Percentiles rank a stretch among this genome's conserved stretches.
Evolutionary conservation across 2,888 invertebrate genomes (phyloP).

Genomic region (Drosophila koepferae): DNA sequence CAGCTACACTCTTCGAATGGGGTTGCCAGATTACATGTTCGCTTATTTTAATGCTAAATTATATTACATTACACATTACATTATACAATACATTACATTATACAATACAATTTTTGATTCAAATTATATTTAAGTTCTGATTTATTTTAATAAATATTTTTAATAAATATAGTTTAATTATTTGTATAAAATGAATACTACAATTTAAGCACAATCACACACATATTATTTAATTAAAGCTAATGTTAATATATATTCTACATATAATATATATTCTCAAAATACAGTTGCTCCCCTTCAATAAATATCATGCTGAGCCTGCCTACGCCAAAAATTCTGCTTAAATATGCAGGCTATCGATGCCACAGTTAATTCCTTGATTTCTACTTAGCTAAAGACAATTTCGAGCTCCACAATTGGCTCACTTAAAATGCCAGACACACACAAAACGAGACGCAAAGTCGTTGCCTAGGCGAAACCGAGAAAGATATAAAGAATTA

Average conservation of each 20-base stretch:
- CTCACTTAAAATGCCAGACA: conserved; percentile 69
- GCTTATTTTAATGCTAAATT: no score
- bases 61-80: no score
- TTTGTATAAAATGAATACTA: not conserved
- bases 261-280: no score
- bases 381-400: conserved; percentile 7
- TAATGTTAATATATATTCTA: not conserved
- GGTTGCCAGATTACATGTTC: no score
- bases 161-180: not conserved
- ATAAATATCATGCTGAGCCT: not conserved
- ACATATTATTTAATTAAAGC: not conserved
- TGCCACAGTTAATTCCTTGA: conserved; percentile 23
- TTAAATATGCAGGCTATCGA: conserved; percentile 17
- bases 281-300: not conserved
- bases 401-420: conserved; percentile 9
- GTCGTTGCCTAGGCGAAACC: not conserved
- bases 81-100: no score
- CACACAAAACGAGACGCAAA: conserved; percentile 34
- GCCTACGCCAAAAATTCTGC: not conserved
- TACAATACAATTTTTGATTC: no score
- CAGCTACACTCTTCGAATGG: no score
- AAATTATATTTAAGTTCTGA: not conserved
- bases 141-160: not conserved
- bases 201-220: not conserved
- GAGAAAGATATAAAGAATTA: conserved; percentile 52